Conservation (phyloP, 2,888 invertebrate species). For the Sinohyriopsis cumingii region DNA sequence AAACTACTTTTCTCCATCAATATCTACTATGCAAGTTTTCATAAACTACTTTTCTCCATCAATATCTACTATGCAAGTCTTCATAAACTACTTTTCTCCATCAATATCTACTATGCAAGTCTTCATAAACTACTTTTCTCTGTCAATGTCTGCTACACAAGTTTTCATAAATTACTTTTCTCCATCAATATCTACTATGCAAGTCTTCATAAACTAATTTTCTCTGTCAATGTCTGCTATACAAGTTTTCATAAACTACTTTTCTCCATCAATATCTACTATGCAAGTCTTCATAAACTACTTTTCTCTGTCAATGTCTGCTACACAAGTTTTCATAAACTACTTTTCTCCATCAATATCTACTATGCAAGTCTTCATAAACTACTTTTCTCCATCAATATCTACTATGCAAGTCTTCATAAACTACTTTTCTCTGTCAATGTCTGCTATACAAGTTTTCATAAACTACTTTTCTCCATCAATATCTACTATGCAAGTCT, state of each 20-base stretch:
- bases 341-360: neutral
- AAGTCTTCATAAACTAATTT: neutral
- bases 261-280: neutral
- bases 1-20: neutral
- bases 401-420: neutral
- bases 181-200: neutral
- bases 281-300: neutral
- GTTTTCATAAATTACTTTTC: neutral
- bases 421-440: neutral
- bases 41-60: neutral
- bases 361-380: no score
- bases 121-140: neutral
- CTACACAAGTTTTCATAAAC: neutral
- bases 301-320: neutral
- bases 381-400: neutral
- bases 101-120: neutral
- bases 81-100: neutral
- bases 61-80: neutral
- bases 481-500: neutral
- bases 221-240: neutral
- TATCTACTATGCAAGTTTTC: neutral
- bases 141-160: neutral
- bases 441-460: no score
- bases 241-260: neutral
- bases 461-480: neutral